Evolutionary conservation across 2,113 vertebrate genomes (phyloP).

Genomic region (Thamnophis sirtalis): DNA sequence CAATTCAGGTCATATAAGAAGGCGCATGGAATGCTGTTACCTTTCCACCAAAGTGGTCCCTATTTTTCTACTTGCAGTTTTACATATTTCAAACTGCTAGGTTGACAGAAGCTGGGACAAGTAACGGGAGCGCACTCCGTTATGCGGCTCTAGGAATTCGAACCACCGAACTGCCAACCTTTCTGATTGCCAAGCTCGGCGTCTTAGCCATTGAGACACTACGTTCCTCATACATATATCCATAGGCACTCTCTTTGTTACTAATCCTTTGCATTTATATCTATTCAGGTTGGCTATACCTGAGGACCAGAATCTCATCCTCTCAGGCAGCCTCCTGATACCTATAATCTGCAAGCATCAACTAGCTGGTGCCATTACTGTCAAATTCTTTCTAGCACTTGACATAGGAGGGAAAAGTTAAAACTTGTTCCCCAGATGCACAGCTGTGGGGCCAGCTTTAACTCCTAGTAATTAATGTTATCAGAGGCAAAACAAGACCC

Average conservation of each 20-base stretch:
- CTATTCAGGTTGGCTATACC: neutral
- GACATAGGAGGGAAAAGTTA: neutral
- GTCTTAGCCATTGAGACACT: too few relatives aligned
- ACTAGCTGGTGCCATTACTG: neutral
- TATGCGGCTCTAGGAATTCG: too few relatives aligned
- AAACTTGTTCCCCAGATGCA: neutral
- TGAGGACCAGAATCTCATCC: neutral
- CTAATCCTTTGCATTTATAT: neutral
- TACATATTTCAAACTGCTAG: too few relatives aligned
- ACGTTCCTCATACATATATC: too few relatives aligned
- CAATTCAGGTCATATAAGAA: neutral
- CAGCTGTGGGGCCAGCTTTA: neutral
- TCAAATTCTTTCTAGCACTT: neutral
- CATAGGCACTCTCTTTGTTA: neutral
- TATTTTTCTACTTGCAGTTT: too few relatives aligned
- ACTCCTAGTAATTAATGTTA: slow-evolving; percentile 9
- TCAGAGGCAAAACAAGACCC: neutral
- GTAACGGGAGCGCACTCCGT: too few relatives aligned
- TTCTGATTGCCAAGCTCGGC: too few relatives aligned
- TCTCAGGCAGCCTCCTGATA: neutral
- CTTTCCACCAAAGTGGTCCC: too few relatives aligned
- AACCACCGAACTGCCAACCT: too few relatives aligned
- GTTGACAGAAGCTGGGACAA: too few relatives aligned
- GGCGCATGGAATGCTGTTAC: too few relatives aligned
- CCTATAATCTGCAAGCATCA: neutral